A percentile compares a stretch with the other conserved stretches of the same genome.
Evolutionary conservation across 2,113 vertebrate species (phyloP).

Genomic region (Chlamydotis undulata): DNA sequence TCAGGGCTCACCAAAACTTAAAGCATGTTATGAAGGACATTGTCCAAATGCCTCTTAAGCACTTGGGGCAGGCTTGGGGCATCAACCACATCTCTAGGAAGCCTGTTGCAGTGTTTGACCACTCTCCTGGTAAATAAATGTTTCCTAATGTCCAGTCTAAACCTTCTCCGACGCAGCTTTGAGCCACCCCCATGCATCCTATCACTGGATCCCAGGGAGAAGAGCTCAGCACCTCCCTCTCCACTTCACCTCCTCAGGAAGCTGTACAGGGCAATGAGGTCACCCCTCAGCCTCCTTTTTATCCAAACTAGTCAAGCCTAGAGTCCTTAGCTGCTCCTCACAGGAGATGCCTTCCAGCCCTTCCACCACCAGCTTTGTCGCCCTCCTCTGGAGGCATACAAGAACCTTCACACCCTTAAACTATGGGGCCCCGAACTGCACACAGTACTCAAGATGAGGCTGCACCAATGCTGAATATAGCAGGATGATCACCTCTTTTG

Average conservation of each 20-base stretch:
- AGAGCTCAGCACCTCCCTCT: not conserved
- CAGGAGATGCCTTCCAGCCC: too few species aligned
- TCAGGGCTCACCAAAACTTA: not conserved
- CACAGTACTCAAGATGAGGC: too few species aligned
- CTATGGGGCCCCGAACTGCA: too few species aligned
- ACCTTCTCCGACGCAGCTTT: not conserved
- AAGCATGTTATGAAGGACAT: not conserved
- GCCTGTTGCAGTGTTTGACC: not conserved
- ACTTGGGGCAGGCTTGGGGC: not conserved
- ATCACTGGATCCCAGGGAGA: not conserved
- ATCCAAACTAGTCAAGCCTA: too few species aligned
- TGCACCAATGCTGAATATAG: too few species aligned
- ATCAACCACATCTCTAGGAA: not conserved
- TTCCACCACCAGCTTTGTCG: too few species aligned
- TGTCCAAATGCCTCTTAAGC: not conserved
- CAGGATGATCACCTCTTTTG: too few species aligned
- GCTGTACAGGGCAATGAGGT: too few species aligned
- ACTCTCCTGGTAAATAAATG: not conserved
- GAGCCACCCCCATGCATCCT: not conserved
- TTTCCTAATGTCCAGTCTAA: not conserved
- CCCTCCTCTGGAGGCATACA: too few species aligned
- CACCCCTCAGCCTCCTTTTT: too few species aligned
- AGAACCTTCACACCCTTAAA: too few species aligned
- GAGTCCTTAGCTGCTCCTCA: too few species aligned
- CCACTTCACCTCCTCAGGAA: not conserved